Conservation (phyloP, 2,113 vertebrate genomes). For the Xenopus laevis region DNA sequence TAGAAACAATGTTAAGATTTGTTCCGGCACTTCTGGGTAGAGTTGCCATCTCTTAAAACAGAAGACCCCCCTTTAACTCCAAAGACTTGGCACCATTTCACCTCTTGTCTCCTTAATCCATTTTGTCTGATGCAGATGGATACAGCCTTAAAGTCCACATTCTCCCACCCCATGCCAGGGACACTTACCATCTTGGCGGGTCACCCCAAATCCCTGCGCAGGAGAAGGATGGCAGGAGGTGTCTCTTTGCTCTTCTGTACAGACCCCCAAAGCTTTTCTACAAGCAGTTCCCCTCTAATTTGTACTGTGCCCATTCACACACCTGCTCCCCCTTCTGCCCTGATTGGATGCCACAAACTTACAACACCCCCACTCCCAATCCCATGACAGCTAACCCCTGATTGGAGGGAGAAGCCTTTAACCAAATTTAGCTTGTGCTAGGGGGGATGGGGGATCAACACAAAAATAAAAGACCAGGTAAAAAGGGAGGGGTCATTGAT, state of each 20-base stretch:
- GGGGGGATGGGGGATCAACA: constrained; percentile 7
- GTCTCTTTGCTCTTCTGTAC: constrained; percentile 44
- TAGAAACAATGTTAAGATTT: neutral
- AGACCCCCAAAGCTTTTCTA: constrained; percentile 50
- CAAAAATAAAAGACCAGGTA: constrained; percentile 44
- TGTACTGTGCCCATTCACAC: constrained; percentile 47
- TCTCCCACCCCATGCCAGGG: neutral
- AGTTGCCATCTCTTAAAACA: neutral
- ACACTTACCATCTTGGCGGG: constrained; percentile 59
- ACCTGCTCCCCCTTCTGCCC: neutral
- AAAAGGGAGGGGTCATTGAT: constrained; percentile 39
- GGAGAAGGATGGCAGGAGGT: constrained; percentile 23
- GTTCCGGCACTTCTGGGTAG: constrained; percentile 1
- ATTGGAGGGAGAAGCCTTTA: constrained; percentile 49
- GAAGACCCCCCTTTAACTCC: neutral
- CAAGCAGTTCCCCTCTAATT: constrained; percentile 53
- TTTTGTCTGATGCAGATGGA: neutral
- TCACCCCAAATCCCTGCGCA: constrained; percentile 40
- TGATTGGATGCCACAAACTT: constrained; percentile 18
- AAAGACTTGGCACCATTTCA: neutral
- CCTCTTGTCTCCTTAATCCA: constrained; percentile 7
- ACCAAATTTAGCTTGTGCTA: constrained; percentile 62
- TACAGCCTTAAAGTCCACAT: neutral
- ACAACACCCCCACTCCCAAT: constrained; percentile 46
- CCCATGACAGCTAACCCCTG: constrained; percentile 28